Base-by-base conservation (phyloP, 2,888 invertebrate species). In the Blastobasis lacticolella region DNA sequence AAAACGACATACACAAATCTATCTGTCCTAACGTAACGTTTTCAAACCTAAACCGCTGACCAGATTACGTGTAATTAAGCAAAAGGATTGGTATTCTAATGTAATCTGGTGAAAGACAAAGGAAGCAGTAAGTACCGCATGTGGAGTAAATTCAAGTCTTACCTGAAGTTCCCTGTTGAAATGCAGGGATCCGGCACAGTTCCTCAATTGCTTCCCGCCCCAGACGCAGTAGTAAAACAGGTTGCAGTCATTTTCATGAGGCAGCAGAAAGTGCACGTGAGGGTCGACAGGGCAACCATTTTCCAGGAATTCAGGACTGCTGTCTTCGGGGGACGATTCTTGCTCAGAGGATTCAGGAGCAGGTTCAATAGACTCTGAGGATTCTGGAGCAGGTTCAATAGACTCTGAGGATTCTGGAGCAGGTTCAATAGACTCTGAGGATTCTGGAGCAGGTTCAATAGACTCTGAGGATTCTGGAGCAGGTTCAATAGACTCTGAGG, bases 251-350 rank as follows among this genome's bases (percentile, higher is more conserved):
- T 23, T n/a, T 50, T 69, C 70, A 53, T 79, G 72, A 3, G 83
- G 78, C 54, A 82, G 58, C 8, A 84, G 64, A 81, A 78, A 79
- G 63, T 81, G 81, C 36, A 76, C 61, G 46, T 64, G 66, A 0
- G 72, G 73, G 58, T 82, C 56, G 0, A 69, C 69, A 1, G 86
- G 86, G 58, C 85, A 86, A 4, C 85, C 85, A 53, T 84, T 83
- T 6, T 63, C 65, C 5, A 64, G 63, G 61, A 78, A 75, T 2
- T 70, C 69, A 10, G 44, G 2, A 6, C 8, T 44, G 44, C 48
- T 6, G 48, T 51, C 10, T 8, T 55, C 50, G 36, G 54, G 51
- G 4, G 5, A 10, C 8, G 8, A 10, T 45, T 45, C 45, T 10
- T 5, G 45, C n/a, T 44, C 44, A 10, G 10, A 8, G 7, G 8